phyloP scores from a whole-genome alignment of 1,140 invertebrate species.

The Drosophila leontia region DNA sequence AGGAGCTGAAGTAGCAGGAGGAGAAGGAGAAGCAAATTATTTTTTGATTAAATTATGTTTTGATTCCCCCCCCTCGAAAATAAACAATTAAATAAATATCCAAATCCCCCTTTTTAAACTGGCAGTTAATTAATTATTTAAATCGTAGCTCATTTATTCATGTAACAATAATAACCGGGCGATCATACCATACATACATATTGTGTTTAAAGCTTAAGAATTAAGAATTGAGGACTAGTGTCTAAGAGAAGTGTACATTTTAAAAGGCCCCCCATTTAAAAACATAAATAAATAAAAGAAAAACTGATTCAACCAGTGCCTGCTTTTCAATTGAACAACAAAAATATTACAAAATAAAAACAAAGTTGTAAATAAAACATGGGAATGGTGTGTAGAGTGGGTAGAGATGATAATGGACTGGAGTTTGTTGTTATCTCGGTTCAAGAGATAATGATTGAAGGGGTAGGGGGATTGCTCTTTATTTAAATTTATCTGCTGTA shows the following conservation, averaged over 20 bases:
- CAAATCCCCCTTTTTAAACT: conserved; percentile 37
- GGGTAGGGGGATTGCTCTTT: background rate
- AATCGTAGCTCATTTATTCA: conserved; percentile 51
- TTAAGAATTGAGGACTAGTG: conserved; percentile 16
- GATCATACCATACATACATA: background rate
- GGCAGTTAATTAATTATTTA: conserved; percentile 46
- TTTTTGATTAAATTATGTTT: background rate
- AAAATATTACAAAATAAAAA: background rate
- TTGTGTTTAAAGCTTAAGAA: conserved; percentile 15
- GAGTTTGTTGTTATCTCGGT: background rate
- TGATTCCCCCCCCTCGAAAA: background rate
- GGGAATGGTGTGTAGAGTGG: too few species aligned
- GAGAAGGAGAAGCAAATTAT: background rate
- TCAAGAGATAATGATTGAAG: background rate
- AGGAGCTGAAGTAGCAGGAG: too few species aligned
- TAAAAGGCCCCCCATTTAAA: conserved; percentile 22
- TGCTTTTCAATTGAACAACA: background rate
- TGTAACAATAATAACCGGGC: conserved; percentile 26
- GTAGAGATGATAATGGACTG: background rate
- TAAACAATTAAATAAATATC: conserved; percentile 4
- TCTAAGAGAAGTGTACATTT: conserved; percentile 40
- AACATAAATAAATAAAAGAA: conserved; percentile 45
- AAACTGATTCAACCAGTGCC: conserved; percentile 17
- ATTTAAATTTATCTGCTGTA: background rate
- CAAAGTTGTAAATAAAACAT: conserved; percentile 7